Evolutionary conservation across 2,797 vertebrate species (phyloP).

Genomic region (Bovichtus variegatus): DNA sequence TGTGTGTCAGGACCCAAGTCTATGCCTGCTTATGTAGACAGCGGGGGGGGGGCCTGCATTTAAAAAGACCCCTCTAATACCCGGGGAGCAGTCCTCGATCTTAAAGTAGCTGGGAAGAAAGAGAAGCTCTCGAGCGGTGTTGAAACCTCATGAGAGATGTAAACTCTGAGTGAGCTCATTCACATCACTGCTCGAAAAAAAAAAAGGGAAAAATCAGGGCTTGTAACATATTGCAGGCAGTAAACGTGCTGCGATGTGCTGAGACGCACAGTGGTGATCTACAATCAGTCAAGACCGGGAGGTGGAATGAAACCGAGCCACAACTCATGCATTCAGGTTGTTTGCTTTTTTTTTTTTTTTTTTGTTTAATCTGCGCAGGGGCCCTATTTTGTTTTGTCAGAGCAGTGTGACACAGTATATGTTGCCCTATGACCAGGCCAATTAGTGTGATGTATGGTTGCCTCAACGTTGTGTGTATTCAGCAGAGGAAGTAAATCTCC

Average conservation of each 20-base stretch:
- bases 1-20: conserved; percentile 29
- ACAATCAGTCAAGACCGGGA: conserved; percentile 26
- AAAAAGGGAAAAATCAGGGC: conserved; percentile 33
- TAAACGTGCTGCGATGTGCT: conserved; percentile 30
- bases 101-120: conserved; percentile 23
- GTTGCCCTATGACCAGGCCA: conserved; percentile 66
- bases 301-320: conserved; percentile 24
- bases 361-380: conserved; percentile 46
- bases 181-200: conserved; percentile 18
- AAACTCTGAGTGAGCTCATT: conserved; percentile 24
- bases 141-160: conserved; percentile 33
- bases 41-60: conserved; percentile 40
- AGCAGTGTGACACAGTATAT: conserved; percentile 39
- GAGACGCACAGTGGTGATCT: conserved; percentile 33
- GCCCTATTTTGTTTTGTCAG: conserved; percentile 43
- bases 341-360: conserved; percentile 52
- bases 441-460: conserved; percentile 76
- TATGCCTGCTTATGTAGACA: conserved; percentile 28
- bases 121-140: conserved; percentile 13
- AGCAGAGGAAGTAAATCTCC: conserved; percentile 64
- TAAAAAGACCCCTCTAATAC: conserved; percentile 20
- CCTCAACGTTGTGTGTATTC: conserved; percentile 53
- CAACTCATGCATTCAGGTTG: conserved; percentile 28
- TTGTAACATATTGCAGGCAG: conserved; percentile 42
- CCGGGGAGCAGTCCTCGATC: conserved; percentile 26